phyloP scores from a whole-genome alignment of 2,113 vertebrate genomes.

The Ophthalmolycus amberensis region DNA sequence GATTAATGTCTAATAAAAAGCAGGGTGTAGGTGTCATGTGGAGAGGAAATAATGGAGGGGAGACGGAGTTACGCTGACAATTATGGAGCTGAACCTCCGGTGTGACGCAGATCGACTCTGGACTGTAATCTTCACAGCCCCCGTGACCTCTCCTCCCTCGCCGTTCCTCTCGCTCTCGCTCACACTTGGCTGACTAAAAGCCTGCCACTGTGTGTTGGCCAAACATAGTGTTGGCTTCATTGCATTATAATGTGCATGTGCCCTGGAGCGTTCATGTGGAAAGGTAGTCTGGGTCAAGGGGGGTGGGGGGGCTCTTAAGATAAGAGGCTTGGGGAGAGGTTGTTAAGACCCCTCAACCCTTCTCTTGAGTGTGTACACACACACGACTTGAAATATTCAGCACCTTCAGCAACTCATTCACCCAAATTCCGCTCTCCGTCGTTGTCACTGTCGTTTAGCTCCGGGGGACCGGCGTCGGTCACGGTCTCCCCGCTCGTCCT shows the following conservation, averaged over 20 bases:
- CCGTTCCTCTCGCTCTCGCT: neutral
- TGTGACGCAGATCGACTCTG: conserved; percentile 47
- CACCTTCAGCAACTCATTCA: conserved; percentile 46
- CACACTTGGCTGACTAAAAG: conserved; percentile 48
- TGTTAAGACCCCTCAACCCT: conserved; percentile 33
- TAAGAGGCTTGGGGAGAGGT: conserved; percentile 71
- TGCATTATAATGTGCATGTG: conserved; percentile 45
- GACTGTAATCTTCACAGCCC: conserved; percentile 38
- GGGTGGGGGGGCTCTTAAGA: conserved; percentile 23
- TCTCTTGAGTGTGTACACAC: neutral
- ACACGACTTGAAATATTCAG: conserved; percentile 66
- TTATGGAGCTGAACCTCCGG: conserved; percentile 26
- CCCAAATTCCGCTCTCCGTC: conserved; percentile 45
- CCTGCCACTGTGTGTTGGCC: conserved; percentile 43
- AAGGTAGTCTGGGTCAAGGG: conserved; percentile 69
- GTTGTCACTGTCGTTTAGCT: conserved; percentile 44
- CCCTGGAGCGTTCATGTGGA: conserved; percentile 60
- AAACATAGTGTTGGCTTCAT: conserved; percentile 39
- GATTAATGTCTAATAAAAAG: conserved; percentile 31
- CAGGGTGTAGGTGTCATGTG: conserved; percentile 18
- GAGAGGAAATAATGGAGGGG: conserved; percentile 29
- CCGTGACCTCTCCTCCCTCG: conserved; percentile 9
- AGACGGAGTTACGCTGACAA: neutral
- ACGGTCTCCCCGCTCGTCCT: conserved; percentile 42
- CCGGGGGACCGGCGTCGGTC: conserved; percentile 32